Conservation (phyloP, 2,888 invertebrate species). For the Latrodectus elegans region DNA sequence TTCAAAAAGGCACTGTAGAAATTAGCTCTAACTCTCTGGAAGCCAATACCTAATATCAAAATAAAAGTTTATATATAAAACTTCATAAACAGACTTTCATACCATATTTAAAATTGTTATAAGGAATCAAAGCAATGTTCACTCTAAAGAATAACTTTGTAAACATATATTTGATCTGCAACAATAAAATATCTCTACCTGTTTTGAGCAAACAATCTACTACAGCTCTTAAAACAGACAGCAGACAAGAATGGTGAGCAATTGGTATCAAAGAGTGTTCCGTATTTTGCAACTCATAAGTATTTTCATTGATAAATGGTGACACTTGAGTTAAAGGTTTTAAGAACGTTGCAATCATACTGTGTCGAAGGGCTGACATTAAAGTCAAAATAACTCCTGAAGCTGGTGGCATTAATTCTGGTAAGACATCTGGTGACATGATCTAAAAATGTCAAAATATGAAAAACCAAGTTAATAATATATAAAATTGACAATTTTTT, state of each 20-base stretch:
- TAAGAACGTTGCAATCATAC: conserved; percentile 72
- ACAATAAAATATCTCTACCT: conserved; percentile 74
- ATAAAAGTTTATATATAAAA: conserved; percentile 22
- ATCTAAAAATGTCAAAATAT: conserved; percentile 72
- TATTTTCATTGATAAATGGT: conserved; percentile 78
- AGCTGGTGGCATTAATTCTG: conserved; percentile 85
- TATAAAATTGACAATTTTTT: no score
- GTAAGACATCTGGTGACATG: conserved; percentile 82
- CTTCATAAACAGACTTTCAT: not conserved
- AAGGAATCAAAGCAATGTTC: not conserved
- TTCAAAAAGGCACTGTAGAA: conserved; percentile 89
- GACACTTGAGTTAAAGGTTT: conserved; percentile 4
- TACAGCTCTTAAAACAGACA: conserved; percentile 79
- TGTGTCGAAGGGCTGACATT: conserved; percentile 83
- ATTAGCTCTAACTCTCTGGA: conserved; percentile 89
- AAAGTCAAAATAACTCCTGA: conserved; percentile 87
- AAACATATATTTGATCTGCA: no score
- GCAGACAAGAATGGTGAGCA: conserved; percentile 73
- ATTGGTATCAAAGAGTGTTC: conserved; percentile 70
- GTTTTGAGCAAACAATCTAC: conserved; percentile 88
- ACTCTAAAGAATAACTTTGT: no score
- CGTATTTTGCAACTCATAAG: conserved; percentile 78
- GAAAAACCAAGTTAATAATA: not conserved
- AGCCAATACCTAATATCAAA: conserved; percentile 80
- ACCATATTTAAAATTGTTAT: not conserved